Conservation (phyloP, 2,113 vertebrate genomes). For the Megaleporinus macrocephalus region DNA sequence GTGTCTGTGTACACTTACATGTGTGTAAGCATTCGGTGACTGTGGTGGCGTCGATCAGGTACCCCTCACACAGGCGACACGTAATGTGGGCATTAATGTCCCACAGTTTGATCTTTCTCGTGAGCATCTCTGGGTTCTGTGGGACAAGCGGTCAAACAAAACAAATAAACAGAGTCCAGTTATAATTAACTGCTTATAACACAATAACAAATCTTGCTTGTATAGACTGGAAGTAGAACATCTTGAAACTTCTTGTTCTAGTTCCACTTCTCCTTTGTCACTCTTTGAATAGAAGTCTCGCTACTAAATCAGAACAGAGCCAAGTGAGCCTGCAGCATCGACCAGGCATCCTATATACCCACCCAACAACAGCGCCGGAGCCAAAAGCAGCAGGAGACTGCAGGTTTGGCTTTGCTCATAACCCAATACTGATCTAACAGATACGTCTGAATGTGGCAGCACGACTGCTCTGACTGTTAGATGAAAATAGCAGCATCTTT, state of each 20-base stretch:
- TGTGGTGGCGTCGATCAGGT: constrained; percentile 98
- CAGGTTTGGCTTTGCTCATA: not conserved
- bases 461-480: not conserved
- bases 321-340: too few species aligned
- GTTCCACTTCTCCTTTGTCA: not conserved
- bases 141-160: not conserved
- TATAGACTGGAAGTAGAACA: too few species aligned
- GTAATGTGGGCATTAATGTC: constrained; percentile 99
- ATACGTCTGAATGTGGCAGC: not conserved
- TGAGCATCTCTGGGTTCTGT: constrained; percentile 98
- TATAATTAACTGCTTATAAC: not conserved
- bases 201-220: not conserved
- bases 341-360: not conserved
- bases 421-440: not conserved
- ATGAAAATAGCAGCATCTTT: not conserved
- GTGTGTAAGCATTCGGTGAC: constrained; percentile 99
- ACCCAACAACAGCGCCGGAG: not conserved
- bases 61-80: constrained; percentile 96
- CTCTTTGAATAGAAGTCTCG: not conserved
- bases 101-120: constrained; percentile 98
- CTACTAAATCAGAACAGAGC: not conserved
- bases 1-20: constrained; percentile 76
- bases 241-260: too few species aligned
- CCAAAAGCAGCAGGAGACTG: not conserved
- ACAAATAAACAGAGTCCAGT: constrained; percentile 26